These are phyloP conservation scores for Gymnocheta viridis DNA, from an alignment of 2,888 invertebrate species.

Conservation along the genomic window DNA sequence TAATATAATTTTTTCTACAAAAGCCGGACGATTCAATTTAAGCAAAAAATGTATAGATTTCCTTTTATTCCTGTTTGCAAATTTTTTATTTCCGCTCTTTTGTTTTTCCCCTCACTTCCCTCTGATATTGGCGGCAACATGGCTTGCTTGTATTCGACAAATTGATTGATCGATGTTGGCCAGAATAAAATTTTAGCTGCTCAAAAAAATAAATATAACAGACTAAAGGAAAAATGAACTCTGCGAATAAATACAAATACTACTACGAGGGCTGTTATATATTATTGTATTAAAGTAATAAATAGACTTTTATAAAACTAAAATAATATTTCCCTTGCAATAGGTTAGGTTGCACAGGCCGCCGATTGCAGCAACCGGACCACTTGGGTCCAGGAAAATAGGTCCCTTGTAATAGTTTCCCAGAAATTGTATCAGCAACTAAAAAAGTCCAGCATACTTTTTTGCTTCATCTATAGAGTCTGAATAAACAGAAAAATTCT, in stretches of 20 bases:
- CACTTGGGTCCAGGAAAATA: too few species aligned
- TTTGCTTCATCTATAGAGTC: too few species aligned
- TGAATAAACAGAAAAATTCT: too few species aligned
- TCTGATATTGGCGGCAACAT: slow-evolving; percentile 1
- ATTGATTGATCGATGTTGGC: slow-evolving; percentile 60
- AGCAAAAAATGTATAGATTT: background rate
- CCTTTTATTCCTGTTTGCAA: slow-evolving; percentile 16
- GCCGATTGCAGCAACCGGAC: too few species aligned
- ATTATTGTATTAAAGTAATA: background rate
- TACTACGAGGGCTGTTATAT: background rate
- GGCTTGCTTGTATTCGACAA: slow-evolving; percentile 55
- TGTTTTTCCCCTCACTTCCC: background rate
- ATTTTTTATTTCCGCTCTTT: slow-evolving; percentile 6
- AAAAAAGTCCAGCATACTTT: too few species aligned
- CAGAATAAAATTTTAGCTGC: slow-evolving; percentile 13
- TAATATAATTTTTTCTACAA: slow-evolving; percentile 2
- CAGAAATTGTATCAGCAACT: too few species aligned
- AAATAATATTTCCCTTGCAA: too few species aligned
- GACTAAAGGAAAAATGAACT: background rate
- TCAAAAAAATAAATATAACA: background rate
- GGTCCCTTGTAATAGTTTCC: too few species aligned
- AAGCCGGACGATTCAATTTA: background rate
- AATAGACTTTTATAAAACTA: too few species aligned
- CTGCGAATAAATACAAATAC: background rate
- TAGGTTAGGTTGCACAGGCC: too few species aligned